Evolutionary conservation across 2,888 invertebrate genomes (phyloP).

Genomic region (Graphium colonna): DNA sequence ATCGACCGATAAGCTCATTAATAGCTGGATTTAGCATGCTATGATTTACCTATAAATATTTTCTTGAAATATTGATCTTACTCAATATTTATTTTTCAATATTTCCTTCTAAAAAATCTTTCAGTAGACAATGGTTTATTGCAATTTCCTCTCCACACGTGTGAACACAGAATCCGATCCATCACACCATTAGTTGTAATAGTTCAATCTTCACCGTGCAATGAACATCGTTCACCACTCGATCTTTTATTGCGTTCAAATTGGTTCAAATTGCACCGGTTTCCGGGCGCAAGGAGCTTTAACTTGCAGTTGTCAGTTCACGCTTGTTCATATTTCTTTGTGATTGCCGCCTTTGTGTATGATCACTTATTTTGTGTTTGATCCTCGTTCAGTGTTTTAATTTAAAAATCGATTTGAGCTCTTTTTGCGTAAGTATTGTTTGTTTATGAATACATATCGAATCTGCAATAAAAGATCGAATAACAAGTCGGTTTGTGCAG

Average conservation of each 20-base stretch:
- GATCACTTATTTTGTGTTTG: too few species aligned
- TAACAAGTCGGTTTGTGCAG: too few species aligned
- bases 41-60: background rate
- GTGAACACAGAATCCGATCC: background rate
- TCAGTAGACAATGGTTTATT: background rate
- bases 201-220: slow-evolving; percentile 16
- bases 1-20: too few species aligned
- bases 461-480: too few species aligned
- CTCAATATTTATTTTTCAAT: background rate
- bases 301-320: background rate
- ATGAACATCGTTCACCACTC: slow-evolving; percentile 17
- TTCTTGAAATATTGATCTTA: background rate
- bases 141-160: background rate
- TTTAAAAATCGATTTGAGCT: too few species aligned
- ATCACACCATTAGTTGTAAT: slow-evolving; percentile 9
- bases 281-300: slow-evolving; percentile 25
- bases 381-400: background rate
- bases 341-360: background rate
- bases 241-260: slow-evolving; percentile 30
- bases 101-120: background rate
- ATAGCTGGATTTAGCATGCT: too few species aligned
- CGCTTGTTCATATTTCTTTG: background rate
- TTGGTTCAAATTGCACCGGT: slow-evolving; percentile 33
- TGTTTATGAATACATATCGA: too few species aligned
- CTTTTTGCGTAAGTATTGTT: background rate